Evolutionary conservation across 2,113 vertebrate genomes (phyloP), one percentile per base, ranked within the genome.

Genomic region (Aix galericulata): DNA sequence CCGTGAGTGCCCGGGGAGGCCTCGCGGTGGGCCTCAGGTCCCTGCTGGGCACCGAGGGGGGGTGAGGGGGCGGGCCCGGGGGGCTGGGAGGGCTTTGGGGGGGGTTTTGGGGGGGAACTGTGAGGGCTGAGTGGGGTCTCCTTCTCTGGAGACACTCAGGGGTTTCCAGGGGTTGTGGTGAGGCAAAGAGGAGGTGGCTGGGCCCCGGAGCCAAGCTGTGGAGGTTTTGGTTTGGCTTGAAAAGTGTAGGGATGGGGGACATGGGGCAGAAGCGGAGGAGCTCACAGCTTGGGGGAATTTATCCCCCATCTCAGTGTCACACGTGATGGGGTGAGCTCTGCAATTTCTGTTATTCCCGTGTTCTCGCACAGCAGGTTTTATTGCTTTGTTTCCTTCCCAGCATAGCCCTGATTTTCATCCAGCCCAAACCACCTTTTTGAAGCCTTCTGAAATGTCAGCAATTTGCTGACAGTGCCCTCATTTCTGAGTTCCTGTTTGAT

Each of bases 1-100:
- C 29, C 14, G 38, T 4, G 21, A 50, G 8, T 3, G 22, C 5
- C 16, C 8, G 21, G 7, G 8, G 4, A 8, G 40, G 40, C 7
- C 26, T 11, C 20, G 2, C 0, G 12, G 7, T 8, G 22, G 4
- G 6, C 0, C 29, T 7, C 20, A 11, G 5, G 6, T 27, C 32
- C 21, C 58, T 55, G n/a, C 82, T 92, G 89, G 92, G n/a, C 11
- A 13, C 58, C 3, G 18, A 56, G 67, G 59, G 68, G 92, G 94
- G 11, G 94, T 92, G 94, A 77, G 55, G 25, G 75, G 86, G 78
- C 55, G 69, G 82, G 84, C 31, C 8, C 22, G 23, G 23, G 22
- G 46, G 5, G 63, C 22, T 13, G 2, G 23, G 12, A 5, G 22
- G 27, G 32, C 4, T 40, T 40, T 48, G 17, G 18, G 17, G 44